These are phyloP conservation scores for Leptopilina drosophilae DNA, from an alignment of 2,888 invertebrate genomes.

Conservation along the genomic window DNA sequence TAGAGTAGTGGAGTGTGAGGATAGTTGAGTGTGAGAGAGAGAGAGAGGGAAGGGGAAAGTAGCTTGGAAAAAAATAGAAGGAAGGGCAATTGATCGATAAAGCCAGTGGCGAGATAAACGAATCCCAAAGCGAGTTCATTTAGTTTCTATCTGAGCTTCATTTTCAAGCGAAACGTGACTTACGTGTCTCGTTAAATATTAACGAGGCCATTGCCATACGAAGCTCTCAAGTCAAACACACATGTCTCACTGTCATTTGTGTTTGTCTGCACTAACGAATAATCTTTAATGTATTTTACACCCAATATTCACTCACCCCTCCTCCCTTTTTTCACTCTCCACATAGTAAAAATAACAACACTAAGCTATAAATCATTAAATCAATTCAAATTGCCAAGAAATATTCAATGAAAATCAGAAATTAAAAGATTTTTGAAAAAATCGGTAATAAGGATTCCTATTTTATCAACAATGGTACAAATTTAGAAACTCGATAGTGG, in stretches of 20 bases:
- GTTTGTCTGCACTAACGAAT: neutral
- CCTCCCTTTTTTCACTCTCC: too few species aligned
- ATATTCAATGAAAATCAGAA: too few species aligned
- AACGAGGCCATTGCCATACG: constrained; percentile 35
- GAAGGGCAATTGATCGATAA: constrained; percentile 28
- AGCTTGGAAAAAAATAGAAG: too few species aligned
- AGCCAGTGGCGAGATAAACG: constrained; percentile 21
- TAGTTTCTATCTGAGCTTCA: neutral
- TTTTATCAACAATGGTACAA: too few species aligned
- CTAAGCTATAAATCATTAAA: too few species aligned
- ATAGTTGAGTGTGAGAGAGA: neutral
- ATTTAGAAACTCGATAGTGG: too few species aligned
- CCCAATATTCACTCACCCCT: neutral
- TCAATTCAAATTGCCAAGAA: too few species aligned
- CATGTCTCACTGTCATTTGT: neutral
- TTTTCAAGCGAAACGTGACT: constrained; percentile 22
- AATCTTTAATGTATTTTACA: constrained; percentile 11
- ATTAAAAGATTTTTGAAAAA: too few species aligned
- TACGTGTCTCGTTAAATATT: constrained; percentile 26
- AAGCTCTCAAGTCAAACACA: constrained; percentile 10
- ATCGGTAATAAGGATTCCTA: too few species aligned
- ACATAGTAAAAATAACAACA: too few species aligned
- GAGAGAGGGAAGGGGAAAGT: neutral
- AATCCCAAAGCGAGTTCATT: constrained; percentile 19
- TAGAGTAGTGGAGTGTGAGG: too few species aligned